Conservation (phyloP, 2,888 invertebrate species). For the Epsilonema sp. region DNA sequence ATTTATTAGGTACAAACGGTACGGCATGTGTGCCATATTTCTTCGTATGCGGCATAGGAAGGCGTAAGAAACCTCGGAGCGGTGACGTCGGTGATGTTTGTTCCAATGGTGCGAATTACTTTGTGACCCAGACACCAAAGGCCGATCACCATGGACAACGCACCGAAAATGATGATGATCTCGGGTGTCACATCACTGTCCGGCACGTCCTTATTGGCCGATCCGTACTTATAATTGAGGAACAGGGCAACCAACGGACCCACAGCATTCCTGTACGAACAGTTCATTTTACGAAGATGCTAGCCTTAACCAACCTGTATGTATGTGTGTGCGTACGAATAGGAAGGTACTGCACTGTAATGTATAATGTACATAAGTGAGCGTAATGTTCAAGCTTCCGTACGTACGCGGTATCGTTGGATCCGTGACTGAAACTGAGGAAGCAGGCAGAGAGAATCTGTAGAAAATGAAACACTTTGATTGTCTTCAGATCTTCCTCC, state of each 20-base stretch:
- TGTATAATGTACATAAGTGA: no score
- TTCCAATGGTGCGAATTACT: conserved; percentile 11
- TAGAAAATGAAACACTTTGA: conserved; percentile 41
- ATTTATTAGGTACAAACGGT: no score
- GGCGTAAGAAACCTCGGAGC: conserved; percentile 10
- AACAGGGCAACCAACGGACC: conserved; percentile 18
- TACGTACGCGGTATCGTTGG: conserved; percentile 42
- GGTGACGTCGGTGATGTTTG: conserved; percentile 8
- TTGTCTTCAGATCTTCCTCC: conserved; percentile 5
- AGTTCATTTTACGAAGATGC: no score
- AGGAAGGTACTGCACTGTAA: no score
- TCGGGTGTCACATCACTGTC: neutral
- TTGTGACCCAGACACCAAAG: conserved; percentile 11
- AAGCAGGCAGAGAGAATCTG: conserved; percentile 90
- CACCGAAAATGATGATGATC: conserved; percentile 9
- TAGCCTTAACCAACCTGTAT: no score
- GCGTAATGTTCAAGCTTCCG: no score
- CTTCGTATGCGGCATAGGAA: no score
- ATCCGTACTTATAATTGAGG: conserved; percentile 10
- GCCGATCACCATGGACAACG: conserved; percentile 10
- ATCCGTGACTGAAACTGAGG: conserved; percentile 92
- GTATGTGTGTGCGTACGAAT: no score
- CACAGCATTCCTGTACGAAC: conserved; percentile 15
- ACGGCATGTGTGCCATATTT: no score
- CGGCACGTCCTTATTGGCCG: neutral